Conservation (phyloP, 2,113 vertebrate genomes). For the Sinocyclocheilus anshuiensis region DNA sequence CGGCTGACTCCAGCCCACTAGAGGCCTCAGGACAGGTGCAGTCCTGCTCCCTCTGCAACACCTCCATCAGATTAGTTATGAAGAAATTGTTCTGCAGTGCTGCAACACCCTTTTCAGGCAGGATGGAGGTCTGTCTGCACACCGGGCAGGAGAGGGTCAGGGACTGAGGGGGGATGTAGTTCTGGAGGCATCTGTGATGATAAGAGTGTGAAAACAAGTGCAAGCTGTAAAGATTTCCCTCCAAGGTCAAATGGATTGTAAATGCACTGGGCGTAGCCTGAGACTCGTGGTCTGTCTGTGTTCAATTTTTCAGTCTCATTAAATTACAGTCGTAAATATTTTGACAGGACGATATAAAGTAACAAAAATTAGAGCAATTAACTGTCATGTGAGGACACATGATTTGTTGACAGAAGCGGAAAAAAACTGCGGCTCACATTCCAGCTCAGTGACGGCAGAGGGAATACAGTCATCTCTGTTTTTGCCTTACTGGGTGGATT, state of each 20-base stretch:
- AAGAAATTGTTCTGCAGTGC: constrained; percentile 96
- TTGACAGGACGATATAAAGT: neutral
- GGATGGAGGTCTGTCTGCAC: constrained; percentile 92
- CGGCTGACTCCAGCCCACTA: constrained; percentile 80
- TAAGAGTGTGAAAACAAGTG: constrained; percentile 11
- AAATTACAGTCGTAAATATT: neutral
- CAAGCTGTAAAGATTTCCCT: neutral
- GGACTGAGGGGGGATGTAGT: constrained; percentile 93
- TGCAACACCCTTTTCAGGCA: constrained; percentile 89
- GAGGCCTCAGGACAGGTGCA: constrained; percentile 77
- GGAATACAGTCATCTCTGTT: constrained; percentile 38
- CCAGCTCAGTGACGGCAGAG: constrained; percentile 12
- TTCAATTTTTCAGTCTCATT: neutral
- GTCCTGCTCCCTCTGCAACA: constrained; percentile 84
- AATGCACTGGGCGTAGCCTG: neutral
- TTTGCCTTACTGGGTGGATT: neutral
- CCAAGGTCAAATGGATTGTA: neutral
- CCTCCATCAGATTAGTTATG: constrained; percentile 97
- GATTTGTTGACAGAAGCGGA: neutral
- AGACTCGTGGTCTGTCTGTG: neutral
- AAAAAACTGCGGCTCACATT: neutral
- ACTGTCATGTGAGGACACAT: neutral
- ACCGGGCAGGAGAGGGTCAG: constrained; percentile 91
- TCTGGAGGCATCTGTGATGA: constrained; percentile 86
- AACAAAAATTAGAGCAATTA: neutral